Conservation (phyloP, 2,113 vertebrate species). For the Gila orcuttii region DNA sequence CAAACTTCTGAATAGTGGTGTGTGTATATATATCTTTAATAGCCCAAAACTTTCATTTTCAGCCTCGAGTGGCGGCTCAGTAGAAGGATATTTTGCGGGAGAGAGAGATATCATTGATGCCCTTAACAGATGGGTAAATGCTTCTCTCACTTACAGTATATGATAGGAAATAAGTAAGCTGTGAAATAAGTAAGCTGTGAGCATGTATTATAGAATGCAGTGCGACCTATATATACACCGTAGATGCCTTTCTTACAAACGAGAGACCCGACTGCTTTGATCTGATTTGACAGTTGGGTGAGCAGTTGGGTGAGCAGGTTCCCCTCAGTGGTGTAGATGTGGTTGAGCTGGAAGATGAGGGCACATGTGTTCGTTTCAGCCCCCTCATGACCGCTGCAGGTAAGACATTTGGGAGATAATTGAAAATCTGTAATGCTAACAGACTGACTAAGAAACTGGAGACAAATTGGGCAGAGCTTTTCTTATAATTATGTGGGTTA, state of each 20-base stretch:
- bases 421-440: not conserved
- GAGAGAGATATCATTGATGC: constrained; percentile 84
- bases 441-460: not conserved
- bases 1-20: too few relatives aligned
- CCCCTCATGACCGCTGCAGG: constrained; percentile 92
- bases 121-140: constrained; percentile 92
- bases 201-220: too few relatives aligned
- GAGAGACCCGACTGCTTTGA: not conserved
- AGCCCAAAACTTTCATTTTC: constrained; percentile 3
- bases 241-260: not conserved
- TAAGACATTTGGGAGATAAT: constrained; percentile 61
- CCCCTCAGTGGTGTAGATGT: constrained; percentile 85
- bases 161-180: not conserved
- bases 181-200: not conserved
- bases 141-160: not conserved
- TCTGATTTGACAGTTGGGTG: constrained; percentile 80
- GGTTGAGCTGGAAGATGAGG: constrained; percentile 91
- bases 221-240: too few relatives aligned
- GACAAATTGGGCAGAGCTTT: not conserved
- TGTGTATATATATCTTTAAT: too few relatives aligned
- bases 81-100: constrained; percentile 65
- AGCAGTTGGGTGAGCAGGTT: constrained; percentile 83
- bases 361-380: constrained; percentile 88
- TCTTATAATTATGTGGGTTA: not conserved
- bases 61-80: constrained; percentile 69